phyloP scores from a whole-genome alignment of 2,888 invertebrate genomes.

The Argyresthia goedartella region DNA sequence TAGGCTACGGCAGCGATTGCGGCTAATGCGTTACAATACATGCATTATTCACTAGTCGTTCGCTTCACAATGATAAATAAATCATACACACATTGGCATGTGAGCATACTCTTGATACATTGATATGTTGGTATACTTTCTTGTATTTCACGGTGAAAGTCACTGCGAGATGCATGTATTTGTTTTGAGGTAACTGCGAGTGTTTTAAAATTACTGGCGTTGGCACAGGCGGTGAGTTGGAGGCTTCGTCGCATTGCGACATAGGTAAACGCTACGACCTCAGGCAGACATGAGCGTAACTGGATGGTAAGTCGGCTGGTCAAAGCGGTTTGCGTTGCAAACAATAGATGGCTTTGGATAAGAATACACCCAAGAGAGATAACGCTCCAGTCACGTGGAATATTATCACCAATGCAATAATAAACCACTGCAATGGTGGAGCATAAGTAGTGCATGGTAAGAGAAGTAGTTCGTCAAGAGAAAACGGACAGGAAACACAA shows the following conservation, averaged over 20 bases:
- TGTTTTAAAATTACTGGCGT: too few species aligned
- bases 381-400: too few species aligned
- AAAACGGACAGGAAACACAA: too few species aligned
- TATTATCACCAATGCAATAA: too few species aligned
- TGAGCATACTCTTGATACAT: constrained; percentile 5
- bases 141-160: constrained; percentile 1
- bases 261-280: background rate
- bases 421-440: too few species aligned
- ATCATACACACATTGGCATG: background rate
- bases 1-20: constrained; percentile 28
- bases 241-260: constrained; percentile 2
- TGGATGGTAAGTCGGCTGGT: background rate
- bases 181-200: too few species aligned
- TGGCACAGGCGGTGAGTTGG: background rate
- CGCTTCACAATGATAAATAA: constrained; percentile 28
- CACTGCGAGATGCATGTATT: background rate
- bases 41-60: constrained; percentile 46
- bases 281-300: background rate
- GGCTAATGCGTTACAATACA: constrained; percentile 12
- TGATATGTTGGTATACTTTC: background rate
- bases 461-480: too few species aligned
- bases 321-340: background rate
- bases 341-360: background rate
- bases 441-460: too few species aligned
- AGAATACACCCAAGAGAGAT: too few species aligned